phyloP scores from a whole-genome alignment of 2,888 invertebrate species.

The Lepidochitona cinerea region DNA sequence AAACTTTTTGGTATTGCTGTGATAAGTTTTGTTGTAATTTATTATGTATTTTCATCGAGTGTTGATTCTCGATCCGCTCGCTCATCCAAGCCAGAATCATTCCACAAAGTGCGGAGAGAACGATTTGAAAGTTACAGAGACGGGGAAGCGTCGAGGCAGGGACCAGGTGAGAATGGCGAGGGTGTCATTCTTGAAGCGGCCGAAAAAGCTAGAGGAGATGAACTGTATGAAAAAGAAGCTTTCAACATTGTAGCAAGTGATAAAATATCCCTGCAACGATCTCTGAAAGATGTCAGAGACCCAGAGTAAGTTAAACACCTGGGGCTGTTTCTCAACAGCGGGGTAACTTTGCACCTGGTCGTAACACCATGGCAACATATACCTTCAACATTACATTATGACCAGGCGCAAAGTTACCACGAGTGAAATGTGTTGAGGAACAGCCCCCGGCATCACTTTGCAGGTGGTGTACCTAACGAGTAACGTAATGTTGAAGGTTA shows the following conservation, averaged over 20 bases:
- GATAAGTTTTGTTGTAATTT: not conserved
- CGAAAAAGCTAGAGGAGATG: conserved; percentile 77
- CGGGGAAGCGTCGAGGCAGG: conserved; percentile 40
- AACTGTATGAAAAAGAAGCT: conserved; percentile 85
- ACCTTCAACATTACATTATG: no score
- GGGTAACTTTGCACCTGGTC: no score
- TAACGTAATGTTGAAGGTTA: no score
- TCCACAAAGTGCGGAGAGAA: conserved; percentile 18
- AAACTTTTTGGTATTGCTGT: not conserved
- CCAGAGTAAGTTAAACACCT: conserved; percentile 67
- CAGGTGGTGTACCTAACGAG: no score
- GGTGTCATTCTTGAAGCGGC: conserved; percentile 58
- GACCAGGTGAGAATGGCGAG: conserved; percentile 67
- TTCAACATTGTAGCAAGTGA: conserved; percentile 92
- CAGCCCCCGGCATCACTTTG: no score
- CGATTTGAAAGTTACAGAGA: conserved; percentile 45
- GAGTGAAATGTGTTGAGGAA: no score
- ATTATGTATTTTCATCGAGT: not conserved
- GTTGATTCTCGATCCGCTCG: no score
- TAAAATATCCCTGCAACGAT: conserved; percentile 87
- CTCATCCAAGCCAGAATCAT: no score
- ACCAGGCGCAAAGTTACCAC: no score
- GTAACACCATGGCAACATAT: no score
- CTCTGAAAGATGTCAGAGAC: conserved; percentile 78
- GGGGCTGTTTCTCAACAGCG: no score